Percentiles rank a stretch among this genome's conserved stretches.
phyloP scores from a whole-genome alignment of 1,140 invertebrate species.

The Ylistrum balloti region DNA sequence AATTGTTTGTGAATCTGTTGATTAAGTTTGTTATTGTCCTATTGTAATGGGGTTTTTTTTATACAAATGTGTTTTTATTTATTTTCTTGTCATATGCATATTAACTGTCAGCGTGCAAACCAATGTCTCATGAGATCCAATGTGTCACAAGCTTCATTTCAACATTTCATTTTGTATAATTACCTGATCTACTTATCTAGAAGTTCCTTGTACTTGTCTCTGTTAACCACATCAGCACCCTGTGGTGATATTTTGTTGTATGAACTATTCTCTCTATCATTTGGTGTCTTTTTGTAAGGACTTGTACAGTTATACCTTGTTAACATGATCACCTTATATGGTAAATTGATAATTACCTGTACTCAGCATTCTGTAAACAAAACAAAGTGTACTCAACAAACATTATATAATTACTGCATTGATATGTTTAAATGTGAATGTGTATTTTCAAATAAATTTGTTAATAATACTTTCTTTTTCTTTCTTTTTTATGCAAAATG shows the following conservation, averaged over 20 bases:
- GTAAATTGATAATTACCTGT: not conserved
- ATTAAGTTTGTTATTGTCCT: not conserved
- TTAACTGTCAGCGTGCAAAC: not conserved
- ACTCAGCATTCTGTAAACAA: not conserved
- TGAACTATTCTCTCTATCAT: too few species aligned
- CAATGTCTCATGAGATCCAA: not conserved
- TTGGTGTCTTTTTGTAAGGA: too few species aligned
- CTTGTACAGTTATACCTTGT: too few species aligned
- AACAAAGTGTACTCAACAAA: not conserved
- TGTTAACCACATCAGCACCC: too few species aligned
- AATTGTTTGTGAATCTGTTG: not conserved
- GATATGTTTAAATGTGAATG: not conserved
- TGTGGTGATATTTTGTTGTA: too few species aligned
- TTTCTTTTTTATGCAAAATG: too few species aligned
- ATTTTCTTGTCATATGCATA: not conserved
- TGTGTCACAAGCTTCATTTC: not conserved
- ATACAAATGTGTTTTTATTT: not conserved
- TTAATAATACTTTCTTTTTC: not conserved
- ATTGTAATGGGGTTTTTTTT: not conserved
- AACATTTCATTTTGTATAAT: too few species aligned
- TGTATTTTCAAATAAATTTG: constrained; percentile 33
- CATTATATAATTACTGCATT: not conserved
- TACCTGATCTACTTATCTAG: too few species aligned
- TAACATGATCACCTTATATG: not conserved
- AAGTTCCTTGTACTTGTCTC: too few species aligned